These are phyloP conservation scores for Platycheirus albimanus DNA, from an alignment of 2,888 invertebrate species.

Conservation along the genomic window DNA sequence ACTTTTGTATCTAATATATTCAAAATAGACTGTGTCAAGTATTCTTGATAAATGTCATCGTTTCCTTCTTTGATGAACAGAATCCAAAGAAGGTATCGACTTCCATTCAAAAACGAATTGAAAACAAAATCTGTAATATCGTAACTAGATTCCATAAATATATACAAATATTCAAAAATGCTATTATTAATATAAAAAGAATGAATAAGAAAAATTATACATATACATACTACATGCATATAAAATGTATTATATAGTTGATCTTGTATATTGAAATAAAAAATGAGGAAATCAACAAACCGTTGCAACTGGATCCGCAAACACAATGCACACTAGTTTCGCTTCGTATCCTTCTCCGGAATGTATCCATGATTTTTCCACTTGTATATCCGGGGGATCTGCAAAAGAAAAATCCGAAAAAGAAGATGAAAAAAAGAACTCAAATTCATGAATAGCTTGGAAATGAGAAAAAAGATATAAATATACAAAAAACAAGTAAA, in stretches of 20 bases:
- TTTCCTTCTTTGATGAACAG: too few relatives aligned
- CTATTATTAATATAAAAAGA: too few relatives aligned
- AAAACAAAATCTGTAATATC: too few relatives aligned
- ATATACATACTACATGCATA: too few relatives aligned
- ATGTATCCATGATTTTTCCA: conserved; percentile 88
- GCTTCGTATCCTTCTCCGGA: conserved; percentile 88
- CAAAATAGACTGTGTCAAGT: too few relatives aligned
- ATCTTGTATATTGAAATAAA: conserved; percentile 65
- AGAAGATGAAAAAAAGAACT: conserved; percentile 25
- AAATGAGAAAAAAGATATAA: conserved; percentile 56
- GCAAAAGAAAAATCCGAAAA: conserved; percentile 76
- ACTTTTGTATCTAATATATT: too few relatives aligned
- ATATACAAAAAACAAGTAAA: background rate
- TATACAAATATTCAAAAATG: too few relatives aligned
- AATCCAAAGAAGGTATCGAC: too few relatives aligned
- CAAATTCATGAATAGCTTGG: conserved; percentile 46
- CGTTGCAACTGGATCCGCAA: conserved; percentile 88
- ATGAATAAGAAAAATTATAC: background rate
- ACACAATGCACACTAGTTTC: conserved; percentile 87
- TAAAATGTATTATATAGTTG: conserved; percentile 5
- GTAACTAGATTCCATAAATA: too few relatives aligned
- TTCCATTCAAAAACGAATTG: too few relatives aligned
- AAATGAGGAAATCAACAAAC: conserved; percentile 82
- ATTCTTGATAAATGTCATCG: too few relatives aligned
- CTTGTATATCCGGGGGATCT: conserved; percentile 89